Conservation (phyloP, 2,888 invertebrate species). For the Linyphia triangularis region DNA sequence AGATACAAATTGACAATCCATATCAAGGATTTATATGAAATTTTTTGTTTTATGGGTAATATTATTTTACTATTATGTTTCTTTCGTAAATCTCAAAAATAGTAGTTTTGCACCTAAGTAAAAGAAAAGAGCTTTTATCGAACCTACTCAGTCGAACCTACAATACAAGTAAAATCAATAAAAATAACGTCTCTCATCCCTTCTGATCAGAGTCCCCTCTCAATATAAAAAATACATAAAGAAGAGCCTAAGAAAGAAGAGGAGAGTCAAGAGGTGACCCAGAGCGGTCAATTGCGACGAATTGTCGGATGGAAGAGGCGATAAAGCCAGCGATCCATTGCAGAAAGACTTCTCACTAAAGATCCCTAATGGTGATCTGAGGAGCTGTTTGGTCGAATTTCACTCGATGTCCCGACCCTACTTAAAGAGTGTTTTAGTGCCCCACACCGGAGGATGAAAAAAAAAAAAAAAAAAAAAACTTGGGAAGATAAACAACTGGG, state of each 20-base stretch:
- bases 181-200: background rate
- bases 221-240: background rate
- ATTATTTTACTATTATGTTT: too few relatives aligned
- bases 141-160: too few relatives aligned
- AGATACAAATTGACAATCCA: too few relatives aligned
- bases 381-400: slow-evolving; percentile 33
- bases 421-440: slow-evolving; percentile 58
- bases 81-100: too few relatives aligned
- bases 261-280: slow-evolving; percentile 19
- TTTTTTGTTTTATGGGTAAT: too few relatives aligned
- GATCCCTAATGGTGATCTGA: slow-evolving; percentile 52
- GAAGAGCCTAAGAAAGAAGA: background rate
- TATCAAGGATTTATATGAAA: too few relatives aligned
- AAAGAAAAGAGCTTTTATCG: too few relatives aligned
- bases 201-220: background rate
- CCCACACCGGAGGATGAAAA: slow-evolving; percentile 23
- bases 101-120: too few relatives aligned
- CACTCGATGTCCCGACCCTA: slow-evolving; percentile 22
- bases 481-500: slow-evolving; percentile 37
- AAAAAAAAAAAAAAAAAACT: too few relatives aligned
- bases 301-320: slow-evolving; percentile 39
- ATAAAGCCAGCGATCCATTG: slow-evolving; percentile 52
- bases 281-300: slow-evolving; percentile 55
- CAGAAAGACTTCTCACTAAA: slow-evolving; percentile 21
- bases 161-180: slow-evolving; percentile 23